phyloP scores from a whole-genome alignment of 2,113 vertebrate species.

The Melanerpes aurifrons region DNA sequence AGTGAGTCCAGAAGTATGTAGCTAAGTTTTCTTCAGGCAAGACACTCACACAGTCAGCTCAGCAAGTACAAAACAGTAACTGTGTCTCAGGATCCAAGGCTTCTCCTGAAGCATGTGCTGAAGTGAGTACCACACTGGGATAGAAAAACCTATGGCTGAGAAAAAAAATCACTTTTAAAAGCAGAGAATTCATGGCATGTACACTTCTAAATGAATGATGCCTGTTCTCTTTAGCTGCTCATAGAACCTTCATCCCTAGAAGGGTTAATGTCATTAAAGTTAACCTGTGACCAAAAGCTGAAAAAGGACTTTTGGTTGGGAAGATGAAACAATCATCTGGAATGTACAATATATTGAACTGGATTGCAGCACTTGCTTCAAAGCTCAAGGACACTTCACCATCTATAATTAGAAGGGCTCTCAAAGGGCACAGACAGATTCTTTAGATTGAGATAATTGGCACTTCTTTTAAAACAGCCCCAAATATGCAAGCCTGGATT shows the following conservation, averaged over 20 bases:
- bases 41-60: not conserved
- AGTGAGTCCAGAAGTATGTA: not conserved
- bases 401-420: conserved; percentile 38
- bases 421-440: conserved; percentile 8
- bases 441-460: conserved; percentile 1
- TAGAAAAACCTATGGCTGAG: not conserved
- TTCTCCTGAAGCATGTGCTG: not conserved
- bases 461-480: not conserved
- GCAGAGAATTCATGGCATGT: not conserved
- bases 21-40: not conserved
- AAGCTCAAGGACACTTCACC: conserved; percentile 32
- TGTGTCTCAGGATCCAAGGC: not conserved
- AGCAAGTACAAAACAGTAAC: not conserved
- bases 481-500: not conserved
- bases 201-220: not conserved
- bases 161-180: not conserved
- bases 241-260: not conserved
- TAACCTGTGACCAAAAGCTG: conserved; percentile 29
- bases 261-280: not conserved
- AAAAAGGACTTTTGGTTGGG: conserved; percentile 10
- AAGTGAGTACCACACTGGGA: not conserved
- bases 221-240: not conserved
- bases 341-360: conserved; percentile 14
- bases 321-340: conserved; percentile 23
- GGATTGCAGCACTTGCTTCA: conserved; percentile 8